Conservation (phyloP, 1,140 invertebrate genomes). For the Chionoecetes opilio region DNA sequence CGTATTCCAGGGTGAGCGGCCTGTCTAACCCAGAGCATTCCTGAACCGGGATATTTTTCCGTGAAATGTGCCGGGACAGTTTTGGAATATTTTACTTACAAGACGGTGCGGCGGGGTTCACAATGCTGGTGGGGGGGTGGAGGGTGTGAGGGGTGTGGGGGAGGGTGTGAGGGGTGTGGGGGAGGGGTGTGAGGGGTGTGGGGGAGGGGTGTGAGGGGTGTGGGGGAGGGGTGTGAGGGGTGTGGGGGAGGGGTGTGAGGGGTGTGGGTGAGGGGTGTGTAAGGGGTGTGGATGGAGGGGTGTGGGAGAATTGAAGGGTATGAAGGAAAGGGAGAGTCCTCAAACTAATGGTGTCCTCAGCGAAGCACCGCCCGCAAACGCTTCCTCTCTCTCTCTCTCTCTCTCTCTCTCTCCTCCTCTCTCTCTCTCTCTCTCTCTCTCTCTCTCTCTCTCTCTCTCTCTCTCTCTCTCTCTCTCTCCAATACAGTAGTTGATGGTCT, state of each 20-base stretch:
- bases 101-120: neutral
- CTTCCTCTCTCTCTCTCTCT: neutral
- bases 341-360: neutral
- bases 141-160: neutral
- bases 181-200: neutral
- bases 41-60: slow-evolving; percentile 29
- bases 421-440: slow-evolving; percentile 39
- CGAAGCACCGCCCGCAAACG: neutral
- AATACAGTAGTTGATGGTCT: neutral
- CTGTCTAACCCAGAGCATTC: neutral
- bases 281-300: neutral
- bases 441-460: slow-evolving; percentile 35
- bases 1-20: neutral
- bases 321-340: neutral
- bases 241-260: neutral
- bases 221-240: neutral
- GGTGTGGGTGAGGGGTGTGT: neutral
- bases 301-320: neutral
- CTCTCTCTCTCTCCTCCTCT: slow-evolving; percentile 31
- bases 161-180: neutral
- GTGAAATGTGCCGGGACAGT: neutral
- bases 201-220: neutral
- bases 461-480: slow-evolving; percentile 42
- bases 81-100: slow-evolving; percentile 12
- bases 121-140: too few relatives aligned